Evolutionary conservation across 2,888 invertebrate species (phyloP).

Genomic region (Mimumesa dahlbomi): DNA sequence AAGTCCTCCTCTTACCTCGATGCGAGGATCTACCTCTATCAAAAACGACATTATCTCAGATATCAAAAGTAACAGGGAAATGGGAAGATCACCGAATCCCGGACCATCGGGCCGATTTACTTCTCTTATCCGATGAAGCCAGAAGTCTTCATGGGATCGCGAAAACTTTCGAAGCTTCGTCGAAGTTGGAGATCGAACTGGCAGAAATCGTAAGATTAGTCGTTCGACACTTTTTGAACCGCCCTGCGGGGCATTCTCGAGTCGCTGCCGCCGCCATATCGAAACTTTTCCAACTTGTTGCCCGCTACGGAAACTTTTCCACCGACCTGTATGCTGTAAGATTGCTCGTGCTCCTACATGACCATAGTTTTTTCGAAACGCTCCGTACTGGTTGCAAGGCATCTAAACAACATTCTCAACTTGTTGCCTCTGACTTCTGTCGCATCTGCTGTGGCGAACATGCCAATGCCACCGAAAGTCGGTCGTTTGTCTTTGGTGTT

Average conservation of each 20-base stretch:
- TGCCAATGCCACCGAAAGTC: constrained; percentile 30
- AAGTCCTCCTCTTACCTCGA: no score
- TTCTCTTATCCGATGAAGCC: constrained; percentile 29
- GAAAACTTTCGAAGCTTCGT: constrained; percentile 35
- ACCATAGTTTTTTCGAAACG: constrained; percentile 53
- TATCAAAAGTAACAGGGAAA: constrained; percentile 6
- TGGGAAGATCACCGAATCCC: not conserved
- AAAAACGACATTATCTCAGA: no score
- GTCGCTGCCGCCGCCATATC: constrained; percentile 41
- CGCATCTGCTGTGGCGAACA: not conserved
- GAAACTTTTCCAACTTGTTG: constrained; percentile 64
- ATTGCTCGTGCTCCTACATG: constrained; percentile 51
- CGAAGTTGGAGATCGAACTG: constrained; percentile 36
- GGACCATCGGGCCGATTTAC: constrained; percentile 15
- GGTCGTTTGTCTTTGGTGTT: constrained; percentile 7
- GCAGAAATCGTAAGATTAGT: constrained; percentile 54
- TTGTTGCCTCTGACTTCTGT: constrained; percentile 64
- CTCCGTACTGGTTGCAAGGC: constrained; percentile 39
- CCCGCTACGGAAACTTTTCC: constrained; percentile 53
- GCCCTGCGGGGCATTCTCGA: constrained; percentile 33
- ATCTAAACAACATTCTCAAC: constrained; percentile 71
- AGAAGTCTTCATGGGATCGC: constrained; percentile 1
- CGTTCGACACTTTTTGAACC: constrained; percentile 59
- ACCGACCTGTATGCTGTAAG: constrained; percentile 42
- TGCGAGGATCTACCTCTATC: no score